phyloP scores from a whole-genome alignment of 2,888 invertebrate species.

The Pterostichus niger region DNA sequence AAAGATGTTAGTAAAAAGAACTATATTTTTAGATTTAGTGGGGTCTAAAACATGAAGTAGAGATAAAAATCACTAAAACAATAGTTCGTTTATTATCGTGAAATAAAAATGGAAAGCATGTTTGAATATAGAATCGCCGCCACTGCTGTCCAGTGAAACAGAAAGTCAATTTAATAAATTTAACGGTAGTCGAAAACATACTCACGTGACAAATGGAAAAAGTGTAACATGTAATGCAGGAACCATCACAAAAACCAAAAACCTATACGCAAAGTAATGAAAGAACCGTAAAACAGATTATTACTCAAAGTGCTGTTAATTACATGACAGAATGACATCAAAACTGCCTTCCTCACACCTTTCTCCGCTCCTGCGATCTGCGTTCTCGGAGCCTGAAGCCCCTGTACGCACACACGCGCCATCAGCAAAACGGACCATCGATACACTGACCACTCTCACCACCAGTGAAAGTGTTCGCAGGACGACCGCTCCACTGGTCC shows the following conservation, averaged over 20 bases:
- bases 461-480: conserved; percentile 65
- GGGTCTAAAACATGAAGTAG: too few species aligned
- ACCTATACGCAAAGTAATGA: conserved; percentile 52
- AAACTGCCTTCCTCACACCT: conserved; percentile 66
- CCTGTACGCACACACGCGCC: conserved; percentile 36
- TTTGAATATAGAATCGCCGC: too few species aligned
- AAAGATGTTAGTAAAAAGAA: too few species aligned
- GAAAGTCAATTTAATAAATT: conserved; percentile 58
- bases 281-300: conserved; percentile 55
- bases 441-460: conserved; percentile 41
- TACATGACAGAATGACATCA: conserved; percentile 47
- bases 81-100: too few species aligned
- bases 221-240: conserved; percentile 47
- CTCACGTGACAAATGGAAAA: conserved; percentile 44
- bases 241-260: conserved; percentile 30
- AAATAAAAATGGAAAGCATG: too few species aligned
- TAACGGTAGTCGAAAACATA: conserved; percentile 58
- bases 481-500: conserved; percentile 68
- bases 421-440: conserved; percentile 60
- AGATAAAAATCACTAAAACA: too few species aligned
- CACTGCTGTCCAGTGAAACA: conserved; percentile 20
- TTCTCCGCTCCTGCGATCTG: conserved; percentile 60
- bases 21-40: too few species aligned
- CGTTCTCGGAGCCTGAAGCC: not conserved
- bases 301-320: conserved; percentile 62